Conservation (phyloP, 2,113 vertebrate species). For the Triplophysa tibetana region DNA sequence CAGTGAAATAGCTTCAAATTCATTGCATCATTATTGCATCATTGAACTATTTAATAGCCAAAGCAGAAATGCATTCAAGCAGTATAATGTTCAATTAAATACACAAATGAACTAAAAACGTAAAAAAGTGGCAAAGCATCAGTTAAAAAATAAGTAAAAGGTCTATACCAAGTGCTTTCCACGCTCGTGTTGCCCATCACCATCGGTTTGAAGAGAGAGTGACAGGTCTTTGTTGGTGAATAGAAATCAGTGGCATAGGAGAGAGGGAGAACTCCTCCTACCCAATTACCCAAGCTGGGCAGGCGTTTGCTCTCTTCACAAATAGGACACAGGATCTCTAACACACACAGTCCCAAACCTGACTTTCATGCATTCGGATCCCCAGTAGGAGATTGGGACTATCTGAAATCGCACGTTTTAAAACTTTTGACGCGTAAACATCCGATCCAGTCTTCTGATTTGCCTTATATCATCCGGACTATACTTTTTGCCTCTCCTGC, state of each 20-base stretch:
- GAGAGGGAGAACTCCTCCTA: constrained; percentile 92
- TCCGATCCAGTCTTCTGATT: constrained; percentile 48
- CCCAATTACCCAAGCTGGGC: constrained; percentile 98
- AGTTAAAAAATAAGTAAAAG: constrained; percentile 64
- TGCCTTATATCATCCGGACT: constrained; percentile 75
- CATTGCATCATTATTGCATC: no score
- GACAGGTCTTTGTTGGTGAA: constrained; percentile 99
- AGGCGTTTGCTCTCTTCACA: constrained; percentile 94
- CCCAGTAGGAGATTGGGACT: constrained; percentile 80
- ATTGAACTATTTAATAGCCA: neutral
- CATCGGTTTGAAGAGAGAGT: constrained; percentile 83
- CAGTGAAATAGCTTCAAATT: no score
- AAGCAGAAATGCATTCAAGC: neutral
- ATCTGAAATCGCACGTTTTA: constrained; percentile 60
- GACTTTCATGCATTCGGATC: constrained; percentile 90
- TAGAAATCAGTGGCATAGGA: constrained; percentile 87
- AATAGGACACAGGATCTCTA: constrained; percentile 90
- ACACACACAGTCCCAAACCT: constrained; percentile 91
- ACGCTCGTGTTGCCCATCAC: constrained; percentile 80
- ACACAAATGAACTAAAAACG: neutral
- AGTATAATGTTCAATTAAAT: neutral
- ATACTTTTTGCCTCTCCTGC: constrained; percentile 57
- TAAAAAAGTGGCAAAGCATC: constrained; percentile 22
- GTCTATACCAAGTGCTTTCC: constrained; percentile 69
- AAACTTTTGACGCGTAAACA: constrained; percentile 46